These are phyloP conservation scores for Tapirus terrestris DNA, from an alignment of 2,113 vertebrate species.

Conservation along the genomic window DNA sequence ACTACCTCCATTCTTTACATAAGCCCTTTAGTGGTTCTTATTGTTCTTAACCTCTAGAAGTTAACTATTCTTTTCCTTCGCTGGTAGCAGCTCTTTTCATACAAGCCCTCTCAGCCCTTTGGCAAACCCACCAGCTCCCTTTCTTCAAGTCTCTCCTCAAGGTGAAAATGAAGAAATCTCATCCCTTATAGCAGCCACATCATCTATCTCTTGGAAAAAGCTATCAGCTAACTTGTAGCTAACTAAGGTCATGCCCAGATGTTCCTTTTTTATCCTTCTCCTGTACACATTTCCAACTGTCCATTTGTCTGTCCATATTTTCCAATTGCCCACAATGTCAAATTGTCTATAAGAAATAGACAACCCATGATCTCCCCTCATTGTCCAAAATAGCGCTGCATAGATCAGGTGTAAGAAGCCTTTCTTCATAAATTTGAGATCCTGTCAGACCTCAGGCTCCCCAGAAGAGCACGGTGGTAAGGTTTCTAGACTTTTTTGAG, in stretches of 20 bases:
- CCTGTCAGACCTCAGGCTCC: neutral
- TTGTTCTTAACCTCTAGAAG: neutral
- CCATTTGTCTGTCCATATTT: neutral
- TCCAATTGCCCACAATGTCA: neutral
- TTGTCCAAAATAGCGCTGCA: neutral
- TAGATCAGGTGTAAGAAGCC: neutral
- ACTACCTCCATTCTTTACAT: neutral
- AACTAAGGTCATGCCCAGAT: neutral
- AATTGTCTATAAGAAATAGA: neutral
- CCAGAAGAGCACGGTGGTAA: neutral
- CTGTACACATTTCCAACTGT: neutral
- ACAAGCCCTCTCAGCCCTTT: neutral
- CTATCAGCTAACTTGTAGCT: neutral
- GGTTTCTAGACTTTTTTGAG: neutral
- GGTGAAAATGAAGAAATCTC: neutral
- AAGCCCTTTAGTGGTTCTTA: neutral
- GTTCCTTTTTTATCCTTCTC: neutral
- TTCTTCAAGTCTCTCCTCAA: neutral
- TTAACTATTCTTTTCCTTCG: neutral
- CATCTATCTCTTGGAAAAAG: neutral
- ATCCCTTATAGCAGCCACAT: neutral
- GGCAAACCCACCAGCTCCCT: neutral
- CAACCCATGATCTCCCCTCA: neutral
- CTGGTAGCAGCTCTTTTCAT: neutral
- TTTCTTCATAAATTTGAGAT: neutral